Conservation (phyloP, 2,113 vertebrate species). For the Triplophysa siluroides region DNA sequence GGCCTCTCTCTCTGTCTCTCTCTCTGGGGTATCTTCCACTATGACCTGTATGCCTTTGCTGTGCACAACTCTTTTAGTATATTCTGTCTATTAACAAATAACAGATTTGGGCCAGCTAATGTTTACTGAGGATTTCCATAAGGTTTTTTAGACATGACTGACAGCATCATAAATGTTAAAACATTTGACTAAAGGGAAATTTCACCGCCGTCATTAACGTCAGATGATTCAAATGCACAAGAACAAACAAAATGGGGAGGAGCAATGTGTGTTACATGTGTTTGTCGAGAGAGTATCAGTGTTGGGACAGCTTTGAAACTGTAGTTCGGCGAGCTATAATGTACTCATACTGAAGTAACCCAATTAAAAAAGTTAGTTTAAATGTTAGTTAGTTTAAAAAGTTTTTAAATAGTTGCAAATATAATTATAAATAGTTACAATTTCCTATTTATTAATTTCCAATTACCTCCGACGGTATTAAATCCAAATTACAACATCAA, state of each 20-base stretch:
- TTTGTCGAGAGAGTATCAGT: no score
- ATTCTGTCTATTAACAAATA: constrained; percentile 25
- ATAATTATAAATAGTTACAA: no score
- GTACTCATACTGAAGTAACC: no score
- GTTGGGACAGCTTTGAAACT: no score
- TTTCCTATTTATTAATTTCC: no score
- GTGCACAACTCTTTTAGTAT: not conserved
- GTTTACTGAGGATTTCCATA: constrained; percentile 28
- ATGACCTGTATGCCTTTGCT: not conserved
- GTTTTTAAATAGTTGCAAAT: no score
- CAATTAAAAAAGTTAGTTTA: no score
- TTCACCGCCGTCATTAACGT: not conserved
- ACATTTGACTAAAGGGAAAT: constrained; percentile 24
- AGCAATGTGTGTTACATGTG: no score
- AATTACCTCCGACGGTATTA: no score
- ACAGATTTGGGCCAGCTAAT: constrained; percentile 17
- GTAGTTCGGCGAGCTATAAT: no score
- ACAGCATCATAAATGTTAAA: not conserved
- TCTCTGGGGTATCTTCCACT: not conserved
- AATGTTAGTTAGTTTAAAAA: no score
- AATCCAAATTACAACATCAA: no score
- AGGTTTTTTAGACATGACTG: constrained; percentile 16
- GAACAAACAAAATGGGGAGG: not conserved
- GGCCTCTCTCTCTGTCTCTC: not conserved
- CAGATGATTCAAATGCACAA: not conserved